Evolutionary conservation across 2,113 vertebrate genomes (phyloP), one percentile per base, ranked within the genome.

Genomic region (Anguilla japonica): DNA sequence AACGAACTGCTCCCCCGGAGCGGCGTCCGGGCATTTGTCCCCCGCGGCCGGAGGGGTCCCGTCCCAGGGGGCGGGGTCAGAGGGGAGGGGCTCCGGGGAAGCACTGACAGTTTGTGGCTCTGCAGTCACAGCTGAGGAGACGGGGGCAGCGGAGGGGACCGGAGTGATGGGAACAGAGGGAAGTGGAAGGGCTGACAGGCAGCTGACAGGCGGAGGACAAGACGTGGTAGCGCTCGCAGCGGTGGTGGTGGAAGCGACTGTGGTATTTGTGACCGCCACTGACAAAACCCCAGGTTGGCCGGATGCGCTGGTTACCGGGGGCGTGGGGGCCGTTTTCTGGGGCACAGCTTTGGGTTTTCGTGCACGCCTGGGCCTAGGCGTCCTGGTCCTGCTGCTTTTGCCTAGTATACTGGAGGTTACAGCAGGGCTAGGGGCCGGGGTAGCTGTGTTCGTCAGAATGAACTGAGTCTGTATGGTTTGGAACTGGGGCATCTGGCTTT

Each of bases 401-500:
- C 94, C 94, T 39, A 96, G 87, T 88, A 95, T 95, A 78, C 94
- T 95, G 84, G 91, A 93, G 22, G 88, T 91, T 34, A 94, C 89
- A 14, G 94, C 86, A 46, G 94, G 91, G 89, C 90, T 92, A 57
- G 83, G 82, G 60, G 91, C 86, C 50, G 91, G 85, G 22, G 85
- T 85, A 15, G 88, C 88, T 78, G 79, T 83, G 80, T 94, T 95
- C 29, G 93, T 92, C 75, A 96, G 90, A 53, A 95, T 92, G 86
- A 94, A 93, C 89, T 94, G 96, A 29, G 95, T 93, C 79, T 96
- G 97, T 18, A 96, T 89, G 15, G 92, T 84, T 34, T 93, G 91
- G 82, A 92, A 96, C 82, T 46, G 95, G 84, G 93, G 89, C 2
- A 96, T 93, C 29, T 91, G 95, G 67, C 93, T 89, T 85, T 91